Conservation (phyloP, 2,888 invertebrate genomes). For the Drosophila infuscata region DNA sequence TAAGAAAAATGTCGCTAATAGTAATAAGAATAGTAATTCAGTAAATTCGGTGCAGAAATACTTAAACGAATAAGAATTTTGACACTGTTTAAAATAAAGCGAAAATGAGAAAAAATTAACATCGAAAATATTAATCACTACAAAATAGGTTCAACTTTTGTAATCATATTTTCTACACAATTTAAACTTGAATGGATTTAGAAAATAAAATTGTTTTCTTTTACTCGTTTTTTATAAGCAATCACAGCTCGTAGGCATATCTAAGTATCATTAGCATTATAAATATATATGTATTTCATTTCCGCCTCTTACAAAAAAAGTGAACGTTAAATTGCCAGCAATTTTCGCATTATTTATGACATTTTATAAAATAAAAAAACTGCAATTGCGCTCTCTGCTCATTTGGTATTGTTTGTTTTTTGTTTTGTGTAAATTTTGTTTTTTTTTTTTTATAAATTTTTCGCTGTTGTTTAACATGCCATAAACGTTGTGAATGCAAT, state of each 20-base stretch:
- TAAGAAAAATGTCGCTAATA: neutral
- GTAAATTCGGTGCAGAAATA: neutral
- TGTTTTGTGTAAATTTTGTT: slow-evolving; percentile 25
- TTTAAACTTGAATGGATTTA: neutral
- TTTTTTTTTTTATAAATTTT: slow-evolving; percentile 21
- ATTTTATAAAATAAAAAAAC: neutral
- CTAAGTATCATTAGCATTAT: neutral
- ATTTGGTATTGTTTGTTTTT: slow-evolving; percentile 4
- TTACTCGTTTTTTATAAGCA: neutral
- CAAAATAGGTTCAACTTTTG: neutral
- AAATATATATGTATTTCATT: slow-evolving; percentile 4
- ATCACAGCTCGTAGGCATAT: neutral
- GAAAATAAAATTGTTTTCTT: neutral
- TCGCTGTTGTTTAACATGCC: slow-evolving; percentile 35
- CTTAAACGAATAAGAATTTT: neutral
- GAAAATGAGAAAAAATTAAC: neutral
- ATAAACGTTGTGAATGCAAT: slow-evolving; percentile 28
- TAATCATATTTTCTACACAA: neutral
- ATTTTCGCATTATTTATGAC: slow-evolving; percentile 45
- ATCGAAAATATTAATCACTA: neutral
- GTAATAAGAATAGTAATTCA: neutral
- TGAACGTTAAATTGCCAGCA: slow-evolving; percentile 3
- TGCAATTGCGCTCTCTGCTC: neutral
- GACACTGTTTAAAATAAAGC: neutral
- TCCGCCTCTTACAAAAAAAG: slow-evolving; percentile 25